phyloP scores from a whole-genome alignment of 1,140 invertebrate genomes.

The Bilobella aurantiaca region DNA sequence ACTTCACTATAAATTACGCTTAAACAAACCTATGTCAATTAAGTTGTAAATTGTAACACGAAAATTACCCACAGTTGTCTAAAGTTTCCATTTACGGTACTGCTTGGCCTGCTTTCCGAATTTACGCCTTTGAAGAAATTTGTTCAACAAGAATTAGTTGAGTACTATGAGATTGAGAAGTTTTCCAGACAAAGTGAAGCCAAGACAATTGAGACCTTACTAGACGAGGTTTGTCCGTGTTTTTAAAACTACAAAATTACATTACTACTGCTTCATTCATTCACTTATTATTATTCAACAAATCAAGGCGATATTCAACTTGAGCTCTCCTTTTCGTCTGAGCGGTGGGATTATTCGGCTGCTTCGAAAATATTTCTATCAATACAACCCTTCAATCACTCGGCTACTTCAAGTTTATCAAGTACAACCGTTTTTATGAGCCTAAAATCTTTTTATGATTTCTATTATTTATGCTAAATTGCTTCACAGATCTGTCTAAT shows the following conservation, averaged over 20 bases:
- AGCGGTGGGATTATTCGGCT: conserved; percentile 17
- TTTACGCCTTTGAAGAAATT: conserved; percentile 12
- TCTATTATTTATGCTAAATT: neutral
- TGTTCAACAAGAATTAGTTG: conserved; percentile 16
- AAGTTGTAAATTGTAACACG: too few relatives aligned
- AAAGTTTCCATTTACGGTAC: conserved; percentile 20
- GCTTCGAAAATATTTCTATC: conserved; percentile 12
- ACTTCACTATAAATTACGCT: too few relatives aligned
- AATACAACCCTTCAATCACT: conserved; percentile 12
- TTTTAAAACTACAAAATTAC: too few relatives aligned
- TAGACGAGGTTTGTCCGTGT: neutral
- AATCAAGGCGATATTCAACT: conserved; percentile 14
- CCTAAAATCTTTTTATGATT: neutral
- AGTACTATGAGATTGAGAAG: too few relatives aligned
- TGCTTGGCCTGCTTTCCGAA: conserved; percentile 20
- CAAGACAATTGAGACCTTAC: conserved; percentile 16
- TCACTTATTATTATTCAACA: neutral
- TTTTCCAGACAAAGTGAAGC: too few relatives aligned
- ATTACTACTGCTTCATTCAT: too few relatives aligned
- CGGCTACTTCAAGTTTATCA: conserved; percentile 12
- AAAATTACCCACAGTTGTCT: too few relatives aligned
- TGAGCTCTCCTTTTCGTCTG: conserved; percentile 9
- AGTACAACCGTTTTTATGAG: too few relatives aligned
- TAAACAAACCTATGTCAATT: too few relatives aligned
- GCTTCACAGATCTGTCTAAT: conserved; percentile 22